Conservation (phyloP, 2,888 invertebrate genomes). For the Luffia ferchaultella region DNA sequence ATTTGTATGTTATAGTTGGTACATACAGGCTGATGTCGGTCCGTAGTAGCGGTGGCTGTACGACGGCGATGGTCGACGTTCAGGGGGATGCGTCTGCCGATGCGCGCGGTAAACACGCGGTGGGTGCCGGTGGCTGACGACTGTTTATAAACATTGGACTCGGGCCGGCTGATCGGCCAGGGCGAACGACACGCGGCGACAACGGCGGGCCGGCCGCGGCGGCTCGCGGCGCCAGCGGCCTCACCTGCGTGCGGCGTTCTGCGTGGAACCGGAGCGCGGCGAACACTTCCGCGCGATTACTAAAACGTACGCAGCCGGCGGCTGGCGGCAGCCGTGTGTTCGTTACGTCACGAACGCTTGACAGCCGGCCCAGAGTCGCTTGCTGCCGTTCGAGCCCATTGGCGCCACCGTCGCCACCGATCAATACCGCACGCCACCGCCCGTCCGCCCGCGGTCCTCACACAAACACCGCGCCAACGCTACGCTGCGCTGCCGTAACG, state of each 20-base stretch:
- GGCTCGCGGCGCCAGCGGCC: constrained; percentile 28
- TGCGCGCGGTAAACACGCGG: constrained; percentile 36
- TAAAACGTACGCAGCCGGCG: constrained; percentile 34
- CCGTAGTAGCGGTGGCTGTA: constrained; percentile 22
- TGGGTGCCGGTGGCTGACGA: constrained; percentile 44
- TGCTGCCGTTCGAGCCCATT: constrained; percentile 14
- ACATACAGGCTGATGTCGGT: neutral
- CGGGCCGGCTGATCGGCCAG: constrained; percentile 28
- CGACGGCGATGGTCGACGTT: constrained; percentile 7
- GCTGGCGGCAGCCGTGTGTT: constrained; percentile 25
- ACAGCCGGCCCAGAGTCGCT: constrained; percentile 33
- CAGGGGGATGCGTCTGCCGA: constrained; percentile 1
- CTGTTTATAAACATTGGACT: constrained; percentile 62
- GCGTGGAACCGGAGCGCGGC: constrained; percentile 3
- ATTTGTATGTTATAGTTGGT: neutral
- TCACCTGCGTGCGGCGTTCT: constrained; percentile 5
- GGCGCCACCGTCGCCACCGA: constrained; percentile 15
- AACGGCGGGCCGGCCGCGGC: constrained; percentile 35
- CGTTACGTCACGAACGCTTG: constrained; percentile 48
- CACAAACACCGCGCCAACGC: constrained; percentile 9
- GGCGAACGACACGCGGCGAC: constrained; percentile 42
- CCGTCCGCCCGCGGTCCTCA: constrained; percentile 24
- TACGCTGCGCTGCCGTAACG: constrained; percentile 15
- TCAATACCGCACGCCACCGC: constrained; percentile 15
- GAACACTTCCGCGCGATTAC: constrained; percentile 21